Evolutionary conservation across 2,888 invertebrate species (phyloP), one percentile per base, ranked within the genome.

Genomic region (Callimorpha dominula): DNA sequence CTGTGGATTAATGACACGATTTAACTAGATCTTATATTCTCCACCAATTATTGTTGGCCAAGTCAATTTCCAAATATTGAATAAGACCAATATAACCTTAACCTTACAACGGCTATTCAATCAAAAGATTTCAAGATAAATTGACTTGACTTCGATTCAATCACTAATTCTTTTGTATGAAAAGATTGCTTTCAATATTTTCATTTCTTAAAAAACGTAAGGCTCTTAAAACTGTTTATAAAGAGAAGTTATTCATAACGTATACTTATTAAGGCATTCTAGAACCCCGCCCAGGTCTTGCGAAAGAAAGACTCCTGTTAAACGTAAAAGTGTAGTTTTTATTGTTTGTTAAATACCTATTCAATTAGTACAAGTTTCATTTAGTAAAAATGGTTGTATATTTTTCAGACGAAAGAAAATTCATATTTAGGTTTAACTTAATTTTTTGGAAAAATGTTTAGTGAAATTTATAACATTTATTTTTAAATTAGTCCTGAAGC

Each of bases 71-170:
- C 52, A 72, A 50, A 71, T 52, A 70, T 78, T 69, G 31, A 74
- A 73, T 63, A 71, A 72, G 52, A 62, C 63, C 75, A 52, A 75
- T 74, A 71, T 76, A 74, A 82, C 74, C 70, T 54, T 67, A 77
- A 81, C 67, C 46, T 64, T 72, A 73, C 81, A 78, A 76, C 72
- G 69, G 75, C 71, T 82, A 78, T 81, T 74, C 74, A 68, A 76
- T 84, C 74, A 78, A 81, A 83, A 72, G 75, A 77, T 75, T 79
- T 81, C 70, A 20, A 84, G 77, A 74, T 77, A 84, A 84, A 84
- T 82, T 82, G 78, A 78, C 79, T 80, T 76, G 71, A 71, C 74
- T 77, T 80, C 82, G 63, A 77, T 82, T 84, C 84, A 80, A 80
- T 82, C 81, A 72, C 72, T 72, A 79, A 71, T 70, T 75, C 65